Evolutionary conservation across 1,140 invertebrate species (phyloP).

Genomic region (Sinonovacula constricta): DNA sequence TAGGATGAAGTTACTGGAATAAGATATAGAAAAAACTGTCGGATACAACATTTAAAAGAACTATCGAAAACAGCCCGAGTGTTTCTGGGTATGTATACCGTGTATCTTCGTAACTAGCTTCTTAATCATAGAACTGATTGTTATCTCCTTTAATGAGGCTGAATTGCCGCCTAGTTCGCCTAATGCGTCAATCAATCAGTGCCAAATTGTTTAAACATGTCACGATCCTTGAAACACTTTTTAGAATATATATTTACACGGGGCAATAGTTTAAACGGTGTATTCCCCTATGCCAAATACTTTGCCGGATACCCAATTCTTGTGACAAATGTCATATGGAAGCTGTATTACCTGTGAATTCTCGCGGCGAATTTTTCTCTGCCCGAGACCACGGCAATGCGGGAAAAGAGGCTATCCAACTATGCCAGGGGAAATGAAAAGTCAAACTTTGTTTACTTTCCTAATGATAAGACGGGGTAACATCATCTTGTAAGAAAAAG

Average conservation of each 20-base stretch:
- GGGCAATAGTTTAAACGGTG: no score
- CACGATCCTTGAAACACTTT: neutral
- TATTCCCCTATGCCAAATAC: neutral
- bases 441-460: neutral
- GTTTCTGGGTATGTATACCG: no score
- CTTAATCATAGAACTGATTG: neutral
- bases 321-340: neutral
- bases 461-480: neutral
- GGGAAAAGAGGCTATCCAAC: neutral
- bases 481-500: neutral
- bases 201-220: neutral
- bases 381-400: neutral
- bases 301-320: neutral
- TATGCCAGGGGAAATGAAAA: neutral
- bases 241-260: neutral
- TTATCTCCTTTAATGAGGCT: neutral
- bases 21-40: neutral
- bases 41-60: neutral
- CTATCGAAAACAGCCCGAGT: neutral
- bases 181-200: neutral
- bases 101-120: neutral
- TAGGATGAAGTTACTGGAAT: neutral
- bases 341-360: neutral
- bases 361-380: neutral
- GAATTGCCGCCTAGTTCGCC: neutral